A percentile compares a stretch with the other conserved stretches of the same genome.
Evolutionary conservation across 1,140 invertebrate genomes (phyloP).

Genomic region (Drusus annulatus): DNA sequence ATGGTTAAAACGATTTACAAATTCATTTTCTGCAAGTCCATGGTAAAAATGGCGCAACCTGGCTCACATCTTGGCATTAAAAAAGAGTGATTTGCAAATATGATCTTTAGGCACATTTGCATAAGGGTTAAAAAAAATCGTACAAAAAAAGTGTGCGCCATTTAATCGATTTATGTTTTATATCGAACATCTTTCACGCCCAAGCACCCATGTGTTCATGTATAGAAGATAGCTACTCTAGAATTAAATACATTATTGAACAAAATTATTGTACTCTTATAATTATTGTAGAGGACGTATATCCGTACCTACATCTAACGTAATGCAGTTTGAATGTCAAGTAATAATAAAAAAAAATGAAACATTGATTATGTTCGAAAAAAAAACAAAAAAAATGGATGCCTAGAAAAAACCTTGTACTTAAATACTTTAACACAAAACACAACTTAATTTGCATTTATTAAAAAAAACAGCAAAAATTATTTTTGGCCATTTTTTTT

Average conservation of each 20-base stretch:
- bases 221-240: slow-evolving; percentile 24
- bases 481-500: not conserved
- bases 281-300: slow-evolving; percentile 31
- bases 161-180: not conserved
- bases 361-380: slow-evolving; percentile 5
- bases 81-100: not conserved
- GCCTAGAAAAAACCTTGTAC: slow-evolving; percentile 32
- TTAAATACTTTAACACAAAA: slow-evolving; percentile 20
- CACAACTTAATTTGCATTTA: not conserved
- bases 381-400: slow-evolving; percentile 27
- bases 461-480: not conserved
- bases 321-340: slow-evolving; percentile 40
- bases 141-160: not conserved
- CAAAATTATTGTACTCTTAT: slow-evolving; percentile 48
- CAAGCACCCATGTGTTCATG: slow-evolving; percentile 38
- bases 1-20: not conserved
- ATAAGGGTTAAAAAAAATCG: too few species aligned
- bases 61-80: too few species aligned
- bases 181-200: slow-evolving; percentile 37
- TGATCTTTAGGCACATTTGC: not conserved
- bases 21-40: not conserved
- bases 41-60: too few species aligned
- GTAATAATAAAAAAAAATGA: slow-evolving; percentile 29
- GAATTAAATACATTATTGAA: slow-evolving; percentile 42
- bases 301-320: slow-evolving; percentile 20